Conservation (phyloP, 2,113 vertebrate genomes). For the Morone saxatilis region DNA sequence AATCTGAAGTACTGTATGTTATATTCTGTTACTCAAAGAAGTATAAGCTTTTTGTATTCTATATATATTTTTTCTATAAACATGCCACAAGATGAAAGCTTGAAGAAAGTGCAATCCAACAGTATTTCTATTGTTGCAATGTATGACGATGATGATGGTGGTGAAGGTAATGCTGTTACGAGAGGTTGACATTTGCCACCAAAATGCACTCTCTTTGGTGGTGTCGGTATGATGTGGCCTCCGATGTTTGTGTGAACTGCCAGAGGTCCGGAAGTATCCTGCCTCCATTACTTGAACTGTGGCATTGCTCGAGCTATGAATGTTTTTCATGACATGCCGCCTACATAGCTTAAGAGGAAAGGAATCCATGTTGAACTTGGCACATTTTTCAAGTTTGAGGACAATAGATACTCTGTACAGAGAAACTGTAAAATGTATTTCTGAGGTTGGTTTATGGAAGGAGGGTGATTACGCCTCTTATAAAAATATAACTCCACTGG, state of each 20-base stretch:
- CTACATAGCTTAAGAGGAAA: slow-evolving; percentile 82
- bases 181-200: slow-evolving; percentile 80
- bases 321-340: slow-evolving; percentile 83
- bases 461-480: slow-evolving; percentile 69
- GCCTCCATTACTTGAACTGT: slow-evolving; percentile 85
- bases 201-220: slow-evolving; percentile 81
- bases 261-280: slow-evolving; percentile 81
- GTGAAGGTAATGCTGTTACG: slow-evolving; percentile 76
- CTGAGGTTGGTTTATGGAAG: slow-evolving; percentile 71
- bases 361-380: slow-evolving; percentile 81
- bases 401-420: slow-evolving; percentile 80
- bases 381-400: slow-evolving; percentile 82
- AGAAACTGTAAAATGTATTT: slow-evolving; percentile 77
- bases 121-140: slow-evolving; percentile 84
- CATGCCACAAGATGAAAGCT: slow-evolving; percentile 83
- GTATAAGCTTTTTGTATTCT: slow-evolving; percentile 87
- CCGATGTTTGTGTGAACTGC: slow-evolving; percentile 80
- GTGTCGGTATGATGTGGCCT: slow-evolving; percentile 77
- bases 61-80: slow-evolving; percentile 86
- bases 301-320: slow-evolving; percentile 83
- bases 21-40: slow-evolving; percentile 86
- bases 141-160: slow-evolving; percentile 68
- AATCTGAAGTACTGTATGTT: slow-evolving; percentile 86
- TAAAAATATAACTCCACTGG: slow-evolving; percentile 71
- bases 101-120: slow-evolving; percentile 85